Conservation (phyloP, 2,888 invertebrate genomes). For the Brenthis daphne region DNA sequence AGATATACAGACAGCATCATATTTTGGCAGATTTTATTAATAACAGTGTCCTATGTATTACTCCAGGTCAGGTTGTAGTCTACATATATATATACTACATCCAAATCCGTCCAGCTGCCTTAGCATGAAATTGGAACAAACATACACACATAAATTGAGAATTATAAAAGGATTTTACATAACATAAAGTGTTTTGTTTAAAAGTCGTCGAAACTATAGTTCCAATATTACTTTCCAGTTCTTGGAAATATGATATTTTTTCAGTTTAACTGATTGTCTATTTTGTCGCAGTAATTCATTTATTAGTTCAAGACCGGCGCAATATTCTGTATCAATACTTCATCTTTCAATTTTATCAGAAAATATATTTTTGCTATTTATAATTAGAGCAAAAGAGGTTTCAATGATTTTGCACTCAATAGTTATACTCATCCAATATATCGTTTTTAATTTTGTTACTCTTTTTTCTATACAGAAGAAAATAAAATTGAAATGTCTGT, state of each 20-base stretch:
- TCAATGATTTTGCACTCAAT: not conserved
- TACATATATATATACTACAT: too few species aligned
- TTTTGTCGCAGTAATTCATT: constrained; percentile 19
- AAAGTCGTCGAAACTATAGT: not conserved
- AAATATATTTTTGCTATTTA: not conserved
- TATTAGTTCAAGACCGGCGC: constrained; percentile 5
- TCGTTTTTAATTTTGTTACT: too few species aligned
- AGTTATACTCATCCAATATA: not conserved
- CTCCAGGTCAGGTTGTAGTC: too few species aligned
- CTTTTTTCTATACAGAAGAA: too few species aligned
- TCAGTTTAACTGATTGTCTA: constrained; percentile 12
- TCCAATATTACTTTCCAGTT: constrained; percentile 1
- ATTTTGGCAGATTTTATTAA: too few species aligned
- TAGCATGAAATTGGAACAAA: too few species aligned
- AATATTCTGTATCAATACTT: constrained; percentile 10
- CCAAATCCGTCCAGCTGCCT: too few species aligned
- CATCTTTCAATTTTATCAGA: constrained; percentile 14
- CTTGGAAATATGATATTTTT: constrained; percentile 10
- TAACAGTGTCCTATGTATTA: too few species aligned
- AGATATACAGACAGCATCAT: too few species aligned
- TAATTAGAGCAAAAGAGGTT: not conserved
- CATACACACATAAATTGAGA: too few species aligned
- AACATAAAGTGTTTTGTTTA: not conserved
- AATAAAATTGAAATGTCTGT: too few species aligned
- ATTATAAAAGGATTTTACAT: too few species aligned